Evolutionary conservation across 2,797 vertebrate species (phyloP), one percentile per base, ranked within the genome.

Genomic region (Aphelocoma californica): DNA sequence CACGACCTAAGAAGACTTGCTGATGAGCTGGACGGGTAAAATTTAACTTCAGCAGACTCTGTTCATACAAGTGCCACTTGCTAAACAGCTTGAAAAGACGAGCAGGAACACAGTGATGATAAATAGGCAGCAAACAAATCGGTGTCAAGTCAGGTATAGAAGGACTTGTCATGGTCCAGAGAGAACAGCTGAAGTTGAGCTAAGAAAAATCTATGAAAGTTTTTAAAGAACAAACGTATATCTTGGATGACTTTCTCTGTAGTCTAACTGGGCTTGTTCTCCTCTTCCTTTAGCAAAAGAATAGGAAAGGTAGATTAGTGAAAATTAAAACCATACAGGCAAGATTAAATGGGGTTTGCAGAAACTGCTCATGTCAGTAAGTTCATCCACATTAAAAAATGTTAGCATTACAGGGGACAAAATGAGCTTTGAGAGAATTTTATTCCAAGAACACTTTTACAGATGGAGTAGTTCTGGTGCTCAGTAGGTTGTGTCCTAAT

Each of bases 1-100:
- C 82, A 97, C 6, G 97, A 98, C 38, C 98, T 99, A 95, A 97
- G 98, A 73, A 97, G 94, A 93, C 98, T 98, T 85, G 98, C 99
- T 80, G 95, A 98, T 19, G 95, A 98, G 58, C 92, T 99, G 89
- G 98, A 98, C 36, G 96, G 98, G 99, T 99, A 98, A 98, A 80
- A 79, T 71, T 84, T 60, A 64, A 77, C 74, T 91, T 89, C 48
- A 61, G 21, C n/a, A 82, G n/a, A 47, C n/a, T 81, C 44, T 93
- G 29, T 26, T 91, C 23, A 56, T 24, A 78, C 6, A 74, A 71
- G 42, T 40, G 69, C 36, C 86, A 32, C 29, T 82, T 38, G 71
- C 3, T 45, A 70, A 81, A 53, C 20, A 79, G 51, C 65, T 40
- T 40, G 78, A 54, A 74, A 53, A 64, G 65, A 90, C 36, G 36